phyloP scores from a whole-genome alignment of 2,113 vertebrate species.

The Rhynchomys soricoides region DNA sequence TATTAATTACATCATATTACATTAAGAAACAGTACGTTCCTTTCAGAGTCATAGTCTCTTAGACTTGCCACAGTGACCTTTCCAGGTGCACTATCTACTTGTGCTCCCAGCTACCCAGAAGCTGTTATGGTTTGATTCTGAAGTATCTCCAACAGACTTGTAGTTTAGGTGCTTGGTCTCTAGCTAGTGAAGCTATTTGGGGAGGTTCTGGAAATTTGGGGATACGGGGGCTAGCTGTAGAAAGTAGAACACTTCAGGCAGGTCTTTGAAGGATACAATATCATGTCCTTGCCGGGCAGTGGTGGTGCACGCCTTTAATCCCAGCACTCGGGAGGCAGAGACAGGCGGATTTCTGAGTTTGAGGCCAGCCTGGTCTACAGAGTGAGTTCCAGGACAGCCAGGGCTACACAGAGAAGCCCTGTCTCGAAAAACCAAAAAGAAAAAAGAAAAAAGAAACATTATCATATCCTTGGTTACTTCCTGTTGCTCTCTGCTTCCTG shows the following conservation, averaged over 20 bases:
- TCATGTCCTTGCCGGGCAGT: not conserved
- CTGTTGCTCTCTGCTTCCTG: not conserved
- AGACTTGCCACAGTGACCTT: not conserved
- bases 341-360: too few relatives aligned
- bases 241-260: not conserved
- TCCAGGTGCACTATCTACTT: not conserved
- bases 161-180: not conserved
- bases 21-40: not conserved
- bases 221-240: not conserved
- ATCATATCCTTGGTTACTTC: not conserved
- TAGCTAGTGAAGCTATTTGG: too few relatives aligned
- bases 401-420: too few relatives aligned
- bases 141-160: not conserved
- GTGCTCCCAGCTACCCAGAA: not conserved
- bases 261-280: not conserved
- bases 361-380: too few relatives aligned
- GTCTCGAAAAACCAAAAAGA: too few relatives aligned
- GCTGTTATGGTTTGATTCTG: not conserved
- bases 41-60: slow-evolving; percentile 21
- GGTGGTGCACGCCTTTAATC: too few relatives aligned
- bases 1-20: not conserved
- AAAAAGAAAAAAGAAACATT: not conserved
- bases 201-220: not conserved
- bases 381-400: too few relatives aligned
- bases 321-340: too few relatives aligned